Base-by-base conservation (phyloP, 2,888 invertebrate genomes). In the Palloptera scutellata region DNA sequence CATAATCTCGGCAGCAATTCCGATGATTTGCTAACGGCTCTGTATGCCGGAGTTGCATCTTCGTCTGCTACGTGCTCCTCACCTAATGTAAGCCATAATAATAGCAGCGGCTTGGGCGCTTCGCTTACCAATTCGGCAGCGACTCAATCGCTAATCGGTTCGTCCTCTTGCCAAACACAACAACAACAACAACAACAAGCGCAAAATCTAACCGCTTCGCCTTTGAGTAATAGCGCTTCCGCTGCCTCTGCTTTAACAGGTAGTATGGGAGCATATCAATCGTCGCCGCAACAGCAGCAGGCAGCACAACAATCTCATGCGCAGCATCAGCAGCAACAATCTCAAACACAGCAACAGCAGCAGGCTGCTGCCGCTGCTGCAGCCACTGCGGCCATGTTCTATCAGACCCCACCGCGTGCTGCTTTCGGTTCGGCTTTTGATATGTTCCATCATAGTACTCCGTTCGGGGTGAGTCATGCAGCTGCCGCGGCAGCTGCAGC, bases 361-460 rank as follows among this genome's bases (percentile, higher is more conserved):
- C 76, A 79, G 74, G 77, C 79, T 76, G 78, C 79, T 74, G 79
- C 79, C 62, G 80, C 83, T 64, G 81, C 82, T 61, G 81, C 81
- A 30, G 80, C 83, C 67, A 80, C 83, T 61, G 79, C 79, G 19
- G 78, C 78, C 68, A 83, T 84, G 80, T 82, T 80, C 75, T 83
- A 84, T 77, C 84, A 84, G 75, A 85, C 85, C 62, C 85, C 85
- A 42, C 84, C 85, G 57, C 79, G 85, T 65, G 68, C 77, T 61
- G 80, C 79, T 54, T 83, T 82, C 69, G 82, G 84, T 43, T 79
- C 84, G 73, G 83, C 83, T 75, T 83, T 83, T 75, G 84, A 84
- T 79, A 84, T 85, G 83, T 85, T 84, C 78, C 85, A 85, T 70
- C 85, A 85, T 75, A 84, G 84, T 74, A 84, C 84, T 53, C 84